Evolutionary conservation across 2,888 invertebrate genomes (phyloP), one percentile per base, ranked within the genome.

Genomic region (Melolontha melolontha): DNA sequence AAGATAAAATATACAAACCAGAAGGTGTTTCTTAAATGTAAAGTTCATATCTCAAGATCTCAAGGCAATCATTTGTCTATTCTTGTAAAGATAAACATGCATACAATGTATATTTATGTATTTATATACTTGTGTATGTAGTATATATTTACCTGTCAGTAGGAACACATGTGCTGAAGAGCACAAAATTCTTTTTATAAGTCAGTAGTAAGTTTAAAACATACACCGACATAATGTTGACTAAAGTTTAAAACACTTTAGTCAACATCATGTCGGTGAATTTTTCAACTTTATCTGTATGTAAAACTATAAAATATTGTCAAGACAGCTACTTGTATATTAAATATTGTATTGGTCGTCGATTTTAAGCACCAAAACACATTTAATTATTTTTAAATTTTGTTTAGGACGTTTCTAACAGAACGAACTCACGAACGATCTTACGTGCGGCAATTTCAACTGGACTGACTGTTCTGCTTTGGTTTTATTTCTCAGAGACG

Each of bases 401-500:
- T 8, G 6, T 34, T 34, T 6, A 34, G 34, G 34, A 34, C 34
- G 34, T 34, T 34, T 1, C 34, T 10, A 34, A 22, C 6, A 10
- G 10, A 34, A 34, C 10, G 34, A 34, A 34, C 34, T 34, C 34
- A 34, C 29, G 29, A 29, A 29, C 29, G 4, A 29, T 29, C 29
- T 29, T 29, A 29, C 34, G 34, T 34, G 10, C 10, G 10, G 34
- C 34, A 40, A 55, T 40, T 55, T 41, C 55, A 29, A 54, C 54
- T 27, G 34, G 34, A 29, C 52, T 12, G 27, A 47, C 41, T n/a
- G 34, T 17, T 57, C 47, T 29, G 59, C 47, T 47, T 47, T 47
- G n/a, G 54, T 54, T 54, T 11, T 34, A 14, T 49, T 42, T 66
- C 47, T 47, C 27, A 66, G 57, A 57, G 29, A 47, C 55, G 50